Conservation (phyloP, 1,140 invertebrate species). For the Thalassaphorura encarpata region DNA sequence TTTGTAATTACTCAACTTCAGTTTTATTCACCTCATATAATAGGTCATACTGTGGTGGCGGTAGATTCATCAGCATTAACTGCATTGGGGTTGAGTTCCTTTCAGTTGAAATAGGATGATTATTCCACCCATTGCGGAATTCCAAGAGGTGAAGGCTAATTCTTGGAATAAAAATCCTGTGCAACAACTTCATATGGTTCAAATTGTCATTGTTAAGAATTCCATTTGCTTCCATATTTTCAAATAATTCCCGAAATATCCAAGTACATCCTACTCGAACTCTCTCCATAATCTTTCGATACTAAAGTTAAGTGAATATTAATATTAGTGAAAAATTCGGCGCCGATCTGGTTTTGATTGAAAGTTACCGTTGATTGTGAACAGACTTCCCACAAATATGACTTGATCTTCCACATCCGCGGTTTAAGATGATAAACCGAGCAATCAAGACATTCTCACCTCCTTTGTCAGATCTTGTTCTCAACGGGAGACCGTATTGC, state of each 20-base stretch:
- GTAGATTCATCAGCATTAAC: slow-evolving; percentile 14
- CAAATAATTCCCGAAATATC: slow-evolving; percentile 4
- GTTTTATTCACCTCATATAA: background rate
- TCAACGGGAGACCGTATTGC: background rate
- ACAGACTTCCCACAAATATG: slow-evolving; percentile 21
- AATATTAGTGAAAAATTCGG: background rate
- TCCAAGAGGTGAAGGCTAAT: slow-evolving; percentile 4
- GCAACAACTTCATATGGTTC: slow-evolving; percentile 6
- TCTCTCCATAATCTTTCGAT: slow-evolving; percentile 19
- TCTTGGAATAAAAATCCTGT: slow-evolving; percentile 16
- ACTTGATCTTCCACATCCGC: slow-evolving; percentile 2
- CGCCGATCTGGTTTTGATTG: background rate
- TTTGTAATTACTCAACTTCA: background rate
- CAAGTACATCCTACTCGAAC: background rate
- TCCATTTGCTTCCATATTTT: slow-evolving; percentile 1
- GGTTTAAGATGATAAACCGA: slow-evolving; percentile 4
- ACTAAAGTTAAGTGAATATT: too few relatives aligned
- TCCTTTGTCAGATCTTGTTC: slow-evolving; percentile 18
- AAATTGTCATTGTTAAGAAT: slow-evolving; percentile 1
- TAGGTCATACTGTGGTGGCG: background rate
- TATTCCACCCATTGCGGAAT: slow-evolving; percentile 18
- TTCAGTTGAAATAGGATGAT: slow-evolving; percentile 20
- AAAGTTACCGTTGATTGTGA: slow-evolving; percentile 19
- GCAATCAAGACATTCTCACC: slow-evolving; percentile 19
- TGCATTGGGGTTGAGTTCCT: slow-evolving; percentile 13